Conservation (phyloP, 2,113 vertebrate genomes). For the Nothocercus nigrocapillus region DNA sequence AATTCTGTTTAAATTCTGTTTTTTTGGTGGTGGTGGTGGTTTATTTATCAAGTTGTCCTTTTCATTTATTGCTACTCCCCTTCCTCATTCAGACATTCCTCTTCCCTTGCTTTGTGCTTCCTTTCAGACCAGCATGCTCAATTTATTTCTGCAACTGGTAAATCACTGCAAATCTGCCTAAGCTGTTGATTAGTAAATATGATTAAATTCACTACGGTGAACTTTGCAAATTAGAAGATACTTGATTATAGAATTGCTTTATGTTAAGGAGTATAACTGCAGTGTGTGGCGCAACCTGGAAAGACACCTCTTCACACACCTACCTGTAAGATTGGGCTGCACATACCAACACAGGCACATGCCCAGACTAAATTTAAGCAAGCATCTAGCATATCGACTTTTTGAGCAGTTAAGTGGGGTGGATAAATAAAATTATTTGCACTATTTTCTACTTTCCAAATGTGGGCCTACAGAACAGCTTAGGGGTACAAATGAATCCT, state of each 20-base stretch:
- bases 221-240: background rate
- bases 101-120: slow-evolving; percentile 50
- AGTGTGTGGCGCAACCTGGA: background rate
- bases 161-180: slow-evolving; percentile 44
- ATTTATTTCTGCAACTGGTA: slow-evolving; percentile 72
- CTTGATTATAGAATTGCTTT: background rate
- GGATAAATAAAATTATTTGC: slow-evolving; percentile 29
- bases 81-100: slow-evolving; percentile 39
- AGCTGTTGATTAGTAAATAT: slow-evolving; percentile 22
- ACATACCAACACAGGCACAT: background rate
- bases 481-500: slow-evolving; percentile 59
- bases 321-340: slow-evolving; percentile 42
- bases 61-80: background rate
- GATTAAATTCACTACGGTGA: slow-evolving; percentile 20
- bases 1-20: background rate
- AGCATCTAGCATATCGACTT: background rate
- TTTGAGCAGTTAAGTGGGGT: background rate
- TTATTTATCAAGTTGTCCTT: background rate
- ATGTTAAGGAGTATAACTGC: background rate
- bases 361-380: background rate
- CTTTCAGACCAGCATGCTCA: slow-evolving; percentile 44
- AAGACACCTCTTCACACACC: background rate
- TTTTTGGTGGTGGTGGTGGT: background rate
- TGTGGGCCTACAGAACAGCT: background rate
- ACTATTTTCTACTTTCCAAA: background rate